A percentile compares a stretch with the other conserved stretches of the same genome.
These are phyloP conservation scores for Ecliptopera silaceata DNA, from an alignment of 2,888 invertebrate genomes.

Conservation along the genomic window DNA sequence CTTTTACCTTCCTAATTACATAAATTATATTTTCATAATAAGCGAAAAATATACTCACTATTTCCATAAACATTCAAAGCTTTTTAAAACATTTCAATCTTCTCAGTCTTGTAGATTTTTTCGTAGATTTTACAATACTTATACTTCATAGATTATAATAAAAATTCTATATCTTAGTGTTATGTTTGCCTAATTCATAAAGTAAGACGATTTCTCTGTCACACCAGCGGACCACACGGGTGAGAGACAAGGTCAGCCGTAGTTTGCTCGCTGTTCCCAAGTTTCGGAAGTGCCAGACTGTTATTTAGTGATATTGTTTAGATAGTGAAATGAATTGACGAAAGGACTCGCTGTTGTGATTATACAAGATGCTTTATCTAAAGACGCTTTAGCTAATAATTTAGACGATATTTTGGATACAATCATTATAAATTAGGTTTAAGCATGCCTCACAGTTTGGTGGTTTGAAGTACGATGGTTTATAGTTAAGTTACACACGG, in stretches of 20 bases:
- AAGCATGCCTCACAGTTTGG: conserved; percentile 44
- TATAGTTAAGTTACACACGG: conserved; percentile 62
- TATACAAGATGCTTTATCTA: conserved; percentile 80
- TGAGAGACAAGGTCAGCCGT: conserved; percentile 77
- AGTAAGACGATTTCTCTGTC: conserved; percentile 69
- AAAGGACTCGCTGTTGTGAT: conserved; percentile 75
- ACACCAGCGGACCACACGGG: conserved; percentile 61
- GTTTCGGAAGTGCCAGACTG: conserved; percentile 81
- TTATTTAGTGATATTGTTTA: conserved; percentile 77
- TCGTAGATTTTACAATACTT: background rate
- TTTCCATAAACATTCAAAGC: background rate
- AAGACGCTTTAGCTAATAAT: conserved; percentile 78
- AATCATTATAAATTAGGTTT: conserved; percentile 56
- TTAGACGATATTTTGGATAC: conserved; percentile 76
- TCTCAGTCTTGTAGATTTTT: background rate
- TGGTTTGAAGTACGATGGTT: conserved; percentile 65
- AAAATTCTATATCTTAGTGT: background rate
- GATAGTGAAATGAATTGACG: conserved; percentile 70
- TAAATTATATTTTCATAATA: background rate
- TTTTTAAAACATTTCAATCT: background rate
- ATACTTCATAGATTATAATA: background rate
- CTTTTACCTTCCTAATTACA: background rate
- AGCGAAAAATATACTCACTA: background rate
- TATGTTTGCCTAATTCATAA: conserved; percentile 6
- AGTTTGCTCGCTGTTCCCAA: conserved; percentile 79